Percentiles rank a stretch among this genome's conserved stretches.
Conservation (phyloP, 2,888 invertebrate species). For the Cremastinae sp. region DNA sequence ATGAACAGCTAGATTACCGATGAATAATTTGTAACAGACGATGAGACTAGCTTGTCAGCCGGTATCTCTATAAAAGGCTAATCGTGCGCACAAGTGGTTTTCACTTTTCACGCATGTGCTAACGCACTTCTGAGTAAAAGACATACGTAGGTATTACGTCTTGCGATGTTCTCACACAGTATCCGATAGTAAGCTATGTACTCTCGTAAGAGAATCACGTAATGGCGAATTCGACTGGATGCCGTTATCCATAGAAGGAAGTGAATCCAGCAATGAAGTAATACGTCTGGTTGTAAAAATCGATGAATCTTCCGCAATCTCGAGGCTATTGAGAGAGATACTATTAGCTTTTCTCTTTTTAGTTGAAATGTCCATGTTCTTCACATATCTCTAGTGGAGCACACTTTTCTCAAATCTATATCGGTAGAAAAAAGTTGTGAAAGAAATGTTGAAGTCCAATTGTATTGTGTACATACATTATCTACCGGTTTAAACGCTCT, state of each 20-base stretch:
- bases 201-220: conserved; percentile 46
- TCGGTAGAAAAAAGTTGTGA: too few species aligned
- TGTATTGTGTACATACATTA: too few species aligned
- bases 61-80: conserved; percentile 16
- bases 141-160: conserved; percentile 14
- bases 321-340: neutral
- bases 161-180: neutral
- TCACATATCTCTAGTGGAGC: too few species aligned
- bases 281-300: neutral
- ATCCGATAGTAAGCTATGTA: conserved; percentile 25
- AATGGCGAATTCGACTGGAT: conserved; percentile 5
- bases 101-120: conserved; percentile 51
- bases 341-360: too few species aligned
- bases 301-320: conserved; percentile 35
- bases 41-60: conserved; percentile 8
- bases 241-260: conserved; percentile 16
- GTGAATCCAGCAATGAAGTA: conserved; percentile 17
- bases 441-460: too few species aligned
- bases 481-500: too few species aligned
- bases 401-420: too few species aligned
- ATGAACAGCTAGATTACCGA: too few species aligned
- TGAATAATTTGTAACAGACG: too few species aligned
- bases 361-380: too few species aligned
- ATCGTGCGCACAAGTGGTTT: conserved; percentile 32
- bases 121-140: conserved; percentile 17